These are phyloP conservation scores for Mesorhabditis sp. DNA, from an alignment of 2,888 invertebrate genomes.

Conservation along the genomic window DNA sequence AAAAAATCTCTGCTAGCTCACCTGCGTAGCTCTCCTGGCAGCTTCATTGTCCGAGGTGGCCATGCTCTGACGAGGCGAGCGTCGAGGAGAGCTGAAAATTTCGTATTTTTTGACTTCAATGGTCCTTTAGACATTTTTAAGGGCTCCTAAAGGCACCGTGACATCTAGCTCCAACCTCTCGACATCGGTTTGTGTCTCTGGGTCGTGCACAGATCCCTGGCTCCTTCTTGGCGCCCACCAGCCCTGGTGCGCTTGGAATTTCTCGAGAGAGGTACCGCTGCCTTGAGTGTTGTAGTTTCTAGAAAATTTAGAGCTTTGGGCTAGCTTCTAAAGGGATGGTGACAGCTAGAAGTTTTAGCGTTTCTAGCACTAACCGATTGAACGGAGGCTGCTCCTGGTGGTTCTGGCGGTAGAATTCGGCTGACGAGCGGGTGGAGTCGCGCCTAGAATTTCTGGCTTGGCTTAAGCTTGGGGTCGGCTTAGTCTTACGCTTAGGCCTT, in stretches of 20 bases:
- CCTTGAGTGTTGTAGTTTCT: background rate
- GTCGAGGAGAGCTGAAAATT: background rate
- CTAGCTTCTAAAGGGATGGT: too few species aligned
- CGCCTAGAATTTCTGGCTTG: too few species aligned
- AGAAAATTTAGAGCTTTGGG: too few species aligned
- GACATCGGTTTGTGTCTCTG: slow-evolving; percentile 17
- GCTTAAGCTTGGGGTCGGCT: too few species aligned
- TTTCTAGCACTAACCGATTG: too few species aligned
- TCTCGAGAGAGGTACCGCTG: background rate
- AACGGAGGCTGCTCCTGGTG: too few species aligned
- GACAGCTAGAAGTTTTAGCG: too few species aligned
- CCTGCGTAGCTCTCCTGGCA: background rate
- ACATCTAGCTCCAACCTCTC: slow-evolving; percentile 11
- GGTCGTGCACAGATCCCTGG: background rate
- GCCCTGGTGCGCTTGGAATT: background rate
- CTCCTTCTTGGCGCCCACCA: background rate
- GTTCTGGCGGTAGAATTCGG: too few species aligned
- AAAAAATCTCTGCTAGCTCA: background rate
- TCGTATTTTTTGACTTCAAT: background rate
- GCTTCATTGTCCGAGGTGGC: slow-evolving; percentile 18
- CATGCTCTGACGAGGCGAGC: background rate
- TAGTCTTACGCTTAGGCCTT: too few species aligned
- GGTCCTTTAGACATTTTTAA: background rate
- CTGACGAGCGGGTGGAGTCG: too few species aligned
- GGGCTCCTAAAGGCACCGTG: background rate